Evolutionary conservation across 2,888 invertebrate species (phyloP).

Genomic region (Carpatolechia fugitivella): DNA sequence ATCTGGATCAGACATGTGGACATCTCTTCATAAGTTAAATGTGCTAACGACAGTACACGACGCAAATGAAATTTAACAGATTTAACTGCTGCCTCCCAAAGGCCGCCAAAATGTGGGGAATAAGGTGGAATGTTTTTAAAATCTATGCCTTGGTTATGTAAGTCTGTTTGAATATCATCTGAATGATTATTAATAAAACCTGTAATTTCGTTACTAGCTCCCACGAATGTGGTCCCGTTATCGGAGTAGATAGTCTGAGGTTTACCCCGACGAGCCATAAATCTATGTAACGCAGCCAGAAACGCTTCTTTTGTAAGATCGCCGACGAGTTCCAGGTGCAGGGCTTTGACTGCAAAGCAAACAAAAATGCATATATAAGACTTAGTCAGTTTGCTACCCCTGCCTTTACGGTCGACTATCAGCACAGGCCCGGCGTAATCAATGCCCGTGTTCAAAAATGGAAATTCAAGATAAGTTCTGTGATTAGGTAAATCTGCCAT

Average conservation of each 20-base stretch:
- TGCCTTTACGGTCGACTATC: background rate
- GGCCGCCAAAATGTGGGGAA: conserved; percentile 5
- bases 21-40: conserved; percentile 22
- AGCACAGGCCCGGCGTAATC: background rate
- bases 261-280: background rate
- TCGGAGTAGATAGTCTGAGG: background rate
- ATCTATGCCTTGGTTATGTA: background rate
- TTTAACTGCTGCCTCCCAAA: conserved; percentile 2
- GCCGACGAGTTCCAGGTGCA: conserved; percentile 15
- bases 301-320: conserved; percentile 10
- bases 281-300: conserved; percentile 9
- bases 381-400: background rate
- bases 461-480: conserved; percentile 14
- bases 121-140: background rate
- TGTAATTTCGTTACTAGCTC: background rate
- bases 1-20: conserved; percentile 17
- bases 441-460: conserved; percentile 2
- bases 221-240: conserved; percentile 5
- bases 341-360: conserved; percentile 8
- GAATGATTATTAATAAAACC: conserved; percentile 7
- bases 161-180: background rate
- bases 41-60: conserved; percentile 9
- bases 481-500: conserved; percentile 16
- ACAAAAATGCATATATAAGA: conserved; percentile 8
- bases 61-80: conserved; percentile 5